phyloP scores from a whole-genome alignment of 1,140 invertebrate species.

The Bombus cullumanus region DNA sequence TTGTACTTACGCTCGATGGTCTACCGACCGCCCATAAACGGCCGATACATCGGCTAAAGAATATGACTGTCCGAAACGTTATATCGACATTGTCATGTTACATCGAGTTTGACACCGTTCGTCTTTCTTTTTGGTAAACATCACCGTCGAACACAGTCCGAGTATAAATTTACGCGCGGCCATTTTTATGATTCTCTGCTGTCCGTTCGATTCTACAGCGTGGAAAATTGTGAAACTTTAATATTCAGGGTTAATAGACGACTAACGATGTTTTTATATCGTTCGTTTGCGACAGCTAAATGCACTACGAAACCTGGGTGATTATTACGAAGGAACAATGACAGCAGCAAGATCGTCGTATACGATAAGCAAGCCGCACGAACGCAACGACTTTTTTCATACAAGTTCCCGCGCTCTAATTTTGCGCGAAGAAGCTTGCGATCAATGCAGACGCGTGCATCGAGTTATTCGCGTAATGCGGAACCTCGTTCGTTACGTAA shows the following conservation, averaged over 20 bases:
- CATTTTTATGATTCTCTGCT: too few species aligned
- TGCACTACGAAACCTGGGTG: not conserved
- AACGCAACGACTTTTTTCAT: not conserved
- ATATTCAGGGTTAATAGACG: not conserved
- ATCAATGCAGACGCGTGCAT: conserved; percentile 11
- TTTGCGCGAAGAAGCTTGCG: not conserved
- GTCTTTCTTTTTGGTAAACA: not conserved
- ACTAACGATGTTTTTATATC: not conserved
- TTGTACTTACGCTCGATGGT: conserved; percentile 25
- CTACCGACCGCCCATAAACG: conserved; percentile 32
- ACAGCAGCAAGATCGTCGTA: not conserved
- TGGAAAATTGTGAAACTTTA: not conserved
- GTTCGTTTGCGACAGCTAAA: not conserved
- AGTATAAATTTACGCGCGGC: not conserved
- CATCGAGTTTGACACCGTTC: not conserved
- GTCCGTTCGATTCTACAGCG: too few species aligned
- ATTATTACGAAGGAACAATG: not conserved
- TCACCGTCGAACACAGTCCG: not conserved
- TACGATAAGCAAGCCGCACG: not conserved
- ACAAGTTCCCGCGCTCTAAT: conserved; percentile 7
- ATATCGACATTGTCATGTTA: not conserved
- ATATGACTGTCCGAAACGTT: not conserved
- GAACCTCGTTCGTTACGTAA: conserved; percentile 21
- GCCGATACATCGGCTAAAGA: not conserved
- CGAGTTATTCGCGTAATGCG: conserved; percentile 33